Percentiles rank a stretch among this genome's conserved stretches.
These are phyloP conservation scores for Lepus europaeus DNA, from an alignment of 2,113 vertebrate species.

Conservation along the genomic window DNA sequence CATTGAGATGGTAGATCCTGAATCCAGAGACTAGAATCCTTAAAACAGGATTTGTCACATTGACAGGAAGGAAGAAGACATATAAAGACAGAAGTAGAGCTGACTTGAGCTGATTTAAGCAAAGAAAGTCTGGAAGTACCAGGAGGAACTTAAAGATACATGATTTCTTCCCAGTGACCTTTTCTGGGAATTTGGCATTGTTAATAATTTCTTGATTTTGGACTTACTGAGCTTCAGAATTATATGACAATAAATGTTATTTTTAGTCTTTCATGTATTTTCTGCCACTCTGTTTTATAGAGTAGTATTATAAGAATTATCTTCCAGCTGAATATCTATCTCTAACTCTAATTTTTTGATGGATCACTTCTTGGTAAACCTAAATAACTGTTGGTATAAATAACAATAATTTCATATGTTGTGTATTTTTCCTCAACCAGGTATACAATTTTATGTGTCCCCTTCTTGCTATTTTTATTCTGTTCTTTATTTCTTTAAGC, in stretches of 20 bases:
- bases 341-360: neutral
- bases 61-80: neutral
- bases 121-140: neutral
- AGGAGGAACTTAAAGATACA: neutral
- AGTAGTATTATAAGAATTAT: neutral
- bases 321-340: neutral
- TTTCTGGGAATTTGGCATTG: neutral
- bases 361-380: neutral
- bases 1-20: neutral
- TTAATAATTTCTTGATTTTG: neutral
- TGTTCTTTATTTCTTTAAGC: neutral
- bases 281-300: neutral
- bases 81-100: neutral
- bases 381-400: neutral
- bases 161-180: neutral
- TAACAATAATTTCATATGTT: neutral
- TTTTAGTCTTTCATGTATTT: neutral
- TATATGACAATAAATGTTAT: neutral
- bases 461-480: neutral
- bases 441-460: neutral
- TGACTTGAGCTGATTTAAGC: too few species aligned
- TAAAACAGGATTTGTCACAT: neutral
- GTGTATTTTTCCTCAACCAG: neutral
- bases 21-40: neutral
- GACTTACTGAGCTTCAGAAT: neutral